phyloP scores from a whole-genome alignment of 2,113 vertebrate genomes.

The Percina caprodes region DNA sequence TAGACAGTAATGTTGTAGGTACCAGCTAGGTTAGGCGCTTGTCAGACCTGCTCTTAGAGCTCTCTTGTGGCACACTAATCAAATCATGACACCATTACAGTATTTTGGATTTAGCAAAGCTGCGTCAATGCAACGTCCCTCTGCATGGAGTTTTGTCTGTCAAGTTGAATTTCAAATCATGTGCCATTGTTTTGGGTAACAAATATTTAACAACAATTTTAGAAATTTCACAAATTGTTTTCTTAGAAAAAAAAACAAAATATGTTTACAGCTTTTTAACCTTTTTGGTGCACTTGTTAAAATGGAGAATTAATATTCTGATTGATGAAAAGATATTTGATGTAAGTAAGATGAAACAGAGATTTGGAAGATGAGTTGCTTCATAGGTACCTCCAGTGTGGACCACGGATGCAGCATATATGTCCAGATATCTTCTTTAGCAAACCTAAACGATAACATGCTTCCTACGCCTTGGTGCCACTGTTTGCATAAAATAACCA shows the following conservation, averaged over 20 bases:
- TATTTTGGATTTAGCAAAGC: constrained; percentile 1
- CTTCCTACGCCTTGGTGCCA: background rate
- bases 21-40: constrained; percentile 19
- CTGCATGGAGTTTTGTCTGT: background rate
- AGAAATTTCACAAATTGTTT: background rate
- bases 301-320: background rate
- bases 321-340: background rate
- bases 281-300: background rate
- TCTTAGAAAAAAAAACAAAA: too few species aligned
- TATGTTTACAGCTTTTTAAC: background rate
- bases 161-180: background rate
- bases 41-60: constrained; percentile 45
- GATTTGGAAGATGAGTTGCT: background rate
- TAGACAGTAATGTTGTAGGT: constrained; percentile 50
- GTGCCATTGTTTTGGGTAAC: background rate
- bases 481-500: background rate
- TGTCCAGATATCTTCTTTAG: background rate
- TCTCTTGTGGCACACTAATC: constrained; percentile 62
- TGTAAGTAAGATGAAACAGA: background rate
- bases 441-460: background rate
- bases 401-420: background rate
- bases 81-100: constrained; percentile 18
- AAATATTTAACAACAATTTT: background rate
- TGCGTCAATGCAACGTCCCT: background rate
- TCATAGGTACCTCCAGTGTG: background rate